Evolutionary conservation across 2,113 vertebrate genomes (phyloP).

Genomic region (Spea bombifrons): DNA sequence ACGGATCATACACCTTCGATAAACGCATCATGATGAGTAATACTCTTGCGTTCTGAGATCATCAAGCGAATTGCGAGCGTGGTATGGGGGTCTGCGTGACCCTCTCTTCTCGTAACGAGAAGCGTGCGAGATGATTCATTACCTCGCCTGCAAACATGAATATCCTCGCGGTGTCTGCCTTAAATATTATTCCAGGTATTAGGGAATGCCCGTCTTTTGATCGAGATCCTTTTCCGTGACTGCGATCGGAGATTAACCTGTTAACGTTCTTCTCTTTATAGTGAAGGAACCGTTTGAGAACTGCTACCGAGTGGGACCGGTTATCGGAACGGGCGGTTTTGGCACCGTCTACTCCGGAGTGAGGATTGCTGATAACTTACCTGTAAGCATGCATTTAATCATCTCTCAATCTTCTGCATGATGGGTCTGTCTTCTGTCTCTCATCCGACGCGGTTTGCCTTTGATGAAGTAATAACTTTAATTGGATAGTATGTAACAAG

Average conservation of each 20-base stretch:
- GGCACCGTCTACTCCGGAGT: constrained; percentile 59
- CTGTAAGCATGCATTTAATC: constrained; percentile 47
- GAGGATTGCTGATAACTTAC: constrained; percentile 52
- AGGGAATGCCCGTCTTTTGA: not conserved
- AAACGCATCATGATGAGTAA: constrained; percentile 3
- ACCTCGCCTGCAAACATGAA: constrained; percentile 5
- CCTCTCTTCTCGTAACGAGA: not conserved
- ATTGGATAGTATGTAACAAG: too few relatives aligned
- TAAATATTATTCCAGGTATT: constrained; percentile 5
- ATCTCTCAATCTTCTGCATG: too few relatives aligned
- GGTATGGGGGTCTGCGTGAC: constrained; percentile 21
- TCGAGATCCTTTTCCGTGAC: not conserved
- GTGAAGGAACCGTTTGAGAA: constrained; percentile 51
- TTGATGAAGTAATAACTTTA: too few relatives aligned
- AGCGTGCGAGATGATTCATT: not conserved
- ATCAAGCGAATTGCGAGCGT: not conserved
- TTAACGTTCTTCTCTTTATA: not conserved
- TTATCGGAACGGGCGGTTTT: constrained; percentile 58
- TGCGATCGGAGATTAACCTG: not conserved
- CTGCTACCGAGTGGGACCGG: constrained; percentile 50
- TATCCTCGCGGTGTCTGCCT: not conserved
- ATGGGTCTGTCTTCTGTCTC: too few relatives aligned
- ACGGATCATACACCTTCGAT: constrained; percentile 5
- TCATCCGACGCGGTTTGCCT: too few relatives aligned
- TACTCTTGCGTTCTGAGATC: constrained; percentile 5